Evolutionary conservation across 1,140 invertebrate species (phyloP), one percentile per base, ranked within the genome.

Genomic region (Zaprionus capensis): DNA sequence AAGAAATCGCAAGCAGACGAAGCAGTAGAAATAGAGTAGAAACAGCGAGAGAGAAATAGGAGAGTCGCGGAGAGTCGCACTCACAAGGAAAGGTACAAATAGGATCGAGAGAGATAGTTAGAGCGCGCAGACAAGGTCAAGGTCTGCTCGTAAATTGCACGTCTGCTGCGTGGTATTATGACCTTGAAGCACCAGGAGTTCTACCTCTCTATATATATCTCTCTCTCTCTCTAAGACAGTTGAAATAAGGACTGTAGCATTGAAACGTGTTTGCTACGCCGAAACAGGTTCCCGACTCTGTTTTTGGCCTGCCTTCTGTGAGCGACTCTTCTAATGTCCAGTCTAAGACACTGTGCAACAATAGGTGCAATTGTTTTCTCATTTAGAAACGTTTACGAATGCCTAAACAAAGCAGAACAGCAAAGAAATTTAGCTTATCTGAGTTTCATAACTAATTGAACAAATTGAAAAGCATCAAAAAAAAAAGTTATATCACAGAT

Each of bases 1-100:
- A 88, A 88, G 84, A 73, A 85, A 78, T 82, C 68, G 74, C 84
- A 67, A 49, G 64, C 66, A 80, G 71, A 67, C 59, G 28, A 67
- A 71, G 65, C 57, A 59, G 31, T 14, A 69, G 59, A 63, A 81
- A 53, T 71, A 85, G 78, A 20, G 57, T 28, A 28, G 74, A 76
- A 34, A 69, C 34, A 34, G 58, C 31, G 6, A 46, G n/a, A n/a
- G 38, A 46, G 41, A 46, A 46, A 9, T 9, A 46, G n/a, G 1
- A 17, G 41, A 70, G 58, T 2, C 38, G 34, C 15, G n/a, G 7
- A 17, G 41, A 70, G 55, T 2, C 38, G 34, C 9, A 34, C 31
- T 34, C 15, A 22, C 22, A 73, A 31, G 59, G 24, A 53, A 34
- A 59, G 70, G n/a, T 49, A 26, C n/a, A 41, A 51, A 64, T 57